Evolutionary conservation across 1,140 invertebrate genomes (phyloP).

Genomic region (Camponotus floridanus): DNA sequence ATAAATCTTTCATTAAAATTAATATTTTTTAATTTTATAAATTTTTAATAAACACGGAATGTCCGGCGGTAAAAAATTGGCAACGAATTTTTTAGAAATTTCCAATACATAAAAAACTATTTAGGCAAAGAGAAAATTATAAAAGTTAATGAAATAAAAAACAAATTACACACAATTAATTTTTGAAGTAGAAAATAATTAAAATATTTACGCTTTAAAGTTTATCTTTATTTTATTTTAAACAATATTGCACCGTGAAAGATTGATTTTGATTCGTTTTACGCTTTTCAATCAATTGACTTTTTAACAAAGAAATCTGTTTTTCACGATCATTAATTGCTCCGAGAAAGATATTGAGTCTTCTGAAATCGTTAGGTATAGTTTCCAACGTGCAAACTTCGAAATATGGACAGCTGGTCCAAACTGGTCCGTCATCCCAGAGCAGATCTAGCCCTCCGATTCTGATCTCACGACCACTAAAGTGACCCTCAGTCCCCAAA

Average conservation of each 20-base stretch:
- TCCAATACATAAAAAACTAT: neutral
- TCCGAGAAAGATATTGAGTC: slow-evolving; percentile 80
- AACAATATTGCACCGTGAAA: slow-evolving; percentile 33
- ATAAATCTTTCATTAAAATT: too few species aligned
- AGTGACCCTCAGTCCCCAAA: slow-evolving; percentile 54
- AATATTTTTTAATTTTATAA: too few species aligned
- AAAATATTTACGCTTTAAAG: neutral
- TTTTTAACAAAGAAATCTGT: slow-evolving; percentile 68
- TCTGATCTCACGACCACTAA: slow-evolving; percentile 86
- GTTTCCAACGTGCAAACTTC: slow-evolving; percentile 33
- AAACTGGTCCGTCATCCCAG: slow-evolving; percentile 88
- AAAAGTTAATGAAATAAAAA: neutral
- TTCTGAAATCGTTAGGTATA: slow-evolving; percentile 47
- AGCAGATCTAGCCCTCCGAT: slow-evolving; percentile 88
- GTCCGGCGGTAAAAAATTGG: neutral
- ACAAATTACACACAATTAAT: neutral
- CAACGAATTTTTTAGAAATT: slow-evolving; percentile 1
- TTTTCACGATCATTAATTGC: slow-evolving; percentile 74
- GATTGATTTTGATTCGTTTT: slow-evolving; percentile 39
- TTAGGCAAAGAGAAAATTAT: neutral
- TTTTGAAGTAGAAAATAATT: neutral
- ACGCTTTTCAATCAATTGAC: slow-evolving; percentile 51
- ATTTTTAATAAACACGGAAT: too few species aligned
- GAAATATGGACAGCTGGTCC: slow-evolving; percentile 66
- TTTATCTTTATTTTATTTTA: slow-evolving; percentile 28